Conservation (phyloP, 2,888 invertebrate genomes). For the Latrodectus hesperus region DNA sequence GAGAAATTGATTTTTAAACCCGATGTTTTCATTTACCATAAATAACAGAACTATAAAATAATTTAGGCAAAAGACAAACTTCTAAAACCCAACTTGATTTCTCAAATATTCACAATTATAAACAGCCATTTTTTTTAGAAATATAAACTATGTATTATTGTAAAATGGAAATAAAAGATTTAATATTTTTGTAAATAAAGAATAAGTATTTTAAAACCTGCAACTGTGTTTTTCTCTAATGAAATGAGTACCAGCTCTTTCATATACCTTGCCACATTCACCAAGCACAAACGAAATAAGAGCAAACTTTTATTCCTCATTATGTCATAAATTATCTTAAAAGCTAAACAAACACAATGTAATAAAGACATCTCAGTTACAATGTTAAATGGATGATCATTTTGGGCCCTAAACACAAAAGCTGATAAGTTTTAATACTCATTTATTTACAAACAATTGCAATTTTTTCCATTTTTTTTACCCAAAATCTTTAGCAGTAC, state of each 20-base stretch:
- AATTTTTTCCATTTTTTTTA: slow-evolving; percentile 30
- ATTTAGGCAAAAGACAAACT: no score
- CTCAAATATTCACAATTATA: no score
- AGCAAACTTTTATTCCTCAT: slow-evolving; percentile 30
- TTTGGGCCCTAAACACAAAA: slow-evolving; percentile 64
- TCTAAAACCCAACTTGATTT: no score
- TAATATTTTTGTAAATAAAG: no score
- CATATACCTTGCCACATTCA: slow-evolving; percentile 59
- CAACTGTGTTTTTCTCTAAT: slow-evolving; percentile 14
- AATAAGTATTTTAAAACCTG: no score
- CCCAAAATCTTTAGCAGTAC: slow-evolving; percentile 45
- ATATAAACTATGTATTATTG: no score
- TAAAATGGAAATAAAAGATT: no score
- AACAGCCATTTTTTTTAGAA: no score
- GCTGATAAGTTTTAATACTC: slow-evolving; percentile 64
- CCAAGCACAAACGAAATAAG: slow-evolving; percentile 65
- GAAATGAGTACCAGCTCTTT: slow-evolving; percentile 69
- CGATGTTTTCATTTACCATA: no score
- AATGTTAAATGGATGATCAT: slow-evolving; percentile 67
- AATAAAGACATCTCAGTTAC: slow-evolving; percentile 64
- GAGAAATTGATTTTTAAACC: no score
- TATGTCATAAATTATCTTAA: slow-evolving; percentile 68
- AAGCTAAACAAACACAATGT: slow-evolving; percentile 67
- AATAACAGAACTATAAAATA: no score
- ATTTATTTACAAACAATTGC: slow-evolving; percentile 69